A percentile compares a stretch with the other conserved stretches of the same genome.
These are phyloP conservation scores for Scatophagus argus DNA, from an alignment of 2,113 vertebrate species.

Conservation along the genomic window DNA sequence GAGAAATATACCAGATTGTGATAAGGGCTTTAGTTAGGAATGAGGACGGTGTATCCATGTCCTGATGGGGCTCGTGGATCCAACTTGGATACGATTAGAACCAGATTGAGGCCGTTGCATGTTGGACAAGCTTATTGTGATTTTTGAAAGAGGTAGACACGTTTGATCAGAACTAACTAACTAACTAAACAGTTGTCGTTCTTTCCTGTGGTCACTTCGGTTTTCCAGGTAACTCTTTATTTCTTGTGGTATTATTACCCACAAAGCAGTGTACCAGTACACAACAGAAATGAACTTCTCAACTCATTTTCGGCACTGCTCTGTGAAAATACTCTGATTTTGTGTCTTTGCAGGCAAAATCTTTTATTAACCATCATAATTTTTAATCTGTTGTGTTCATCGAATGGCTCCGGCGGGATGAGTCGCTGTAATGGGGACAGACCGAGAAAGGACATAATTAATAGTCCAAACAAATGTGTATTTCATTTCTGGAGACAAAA, in stretches of 20 bases:
- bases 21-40: conserved; percentile 74
- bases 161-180: neutral
- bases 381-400: conserved; percentile 25
- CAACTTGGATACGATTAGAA: conserved; percentile 51
- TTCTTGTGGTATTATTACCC: neutral
- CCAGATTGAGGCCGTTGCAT: conserved; percentile 44
- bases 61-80: conserved; percentile 41
- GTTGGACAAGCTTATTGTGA: neutral
- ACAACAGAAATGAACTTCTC: neutral
- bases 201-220: neutral
- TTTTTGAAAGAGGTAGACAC: neutral
- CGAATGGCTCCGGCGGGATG: conserved; percentile 17
- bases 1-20: conserved; percentile 75
- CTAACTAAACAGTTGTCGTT: neutral
- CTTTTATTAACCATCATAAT: conserved; percentile 37
- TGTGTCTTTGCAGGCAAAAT: conserved; percentile 18
- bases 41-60: conserved; percentile 52
- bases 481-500: conserved; percentile 29
- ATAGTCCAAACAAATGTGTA: conserved; percentile 25
- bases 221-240: neutral
- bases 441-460: conserved; percentile 29
- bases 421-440: conserved; percentile 40
- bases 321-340: conserved; percentile 13
- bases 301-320: neutral
- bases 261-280: neutral